phyloP scores from a whole-genome alignment of 2,113 vertebrate genomes.

The Prolemur simus region DNA sequence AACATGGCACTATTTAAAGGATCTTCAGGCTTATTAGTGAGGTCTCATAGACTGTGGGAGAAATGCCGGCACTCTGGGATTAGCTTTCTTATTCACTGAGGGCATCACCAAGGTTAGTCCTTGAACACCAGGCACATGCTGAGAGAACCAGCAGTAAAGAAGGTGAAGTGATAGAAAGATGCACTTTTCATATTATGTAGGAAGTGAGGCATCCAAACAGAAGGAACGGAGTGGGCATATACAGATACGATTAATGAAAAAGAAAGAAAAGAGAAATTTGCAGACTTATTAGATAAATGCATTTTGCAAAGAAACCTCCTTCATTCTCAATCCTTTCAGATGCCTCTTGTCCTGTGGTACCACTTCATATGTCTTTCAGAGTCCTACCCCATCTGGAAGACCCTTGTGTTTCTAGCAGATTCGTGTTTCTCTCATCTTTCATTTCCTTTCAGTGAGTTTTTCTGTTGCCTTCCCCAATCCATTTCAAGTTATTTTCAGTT shows the following conservation, averaged over 20 bases:
- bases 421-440: neutral
- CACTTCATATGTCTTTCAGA: neutral
- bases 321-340: neutral
- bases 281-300: neutral
- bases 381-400: neutral
- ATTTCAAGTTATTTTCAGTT: neutral
- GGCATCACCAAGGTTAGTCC: neutral
- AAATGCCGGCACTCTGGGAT: neutral
- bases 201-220: neutral
- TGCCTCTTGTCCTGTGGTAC: neutral
- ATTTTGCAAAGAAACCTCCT: neutral
- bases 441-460: constrained; percentile 10
- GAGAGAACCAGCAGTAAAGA: neutral
- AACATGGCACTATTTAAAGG: constrained; percentile 3
- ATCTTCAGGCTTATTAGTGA: neutral
- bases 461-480: neutral
- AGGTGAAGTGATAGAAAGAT: neutral
- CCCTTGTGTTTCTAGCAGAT: neutral
- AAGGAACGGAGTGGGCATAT: neutral
- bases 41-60: neutral
- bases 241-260: neutral
- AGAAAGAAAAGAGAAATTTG: neutral
- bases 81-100: neutral
- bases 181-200: neutral
- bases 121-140: neutral